Conservation (phyloP, 37 sponge, comb jelly and placozoan species). For the Mnemiopsis leidyi region DNA sequence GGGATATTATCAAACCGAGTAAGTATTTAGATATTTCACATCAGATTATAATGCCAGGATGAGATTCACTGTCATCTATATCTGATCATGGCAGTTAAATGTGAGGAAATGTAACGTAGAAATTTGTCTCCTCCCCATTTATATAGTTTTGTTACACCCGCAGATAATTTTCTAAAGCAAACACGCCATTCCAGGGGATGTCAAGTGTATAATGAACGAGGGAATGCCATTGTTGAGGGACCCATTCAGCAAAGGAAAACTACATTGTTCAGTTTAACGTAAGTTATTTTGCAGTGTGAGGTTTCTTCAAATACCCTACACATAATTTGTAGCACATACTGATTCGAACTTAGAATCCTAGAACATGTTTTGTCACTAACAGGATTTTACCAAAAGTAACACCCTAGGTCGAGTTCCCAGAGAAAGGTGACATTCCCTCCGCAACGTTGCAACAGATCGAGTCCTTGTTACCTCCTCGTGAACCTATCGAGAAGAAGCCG, state of each 20-base stretch:
- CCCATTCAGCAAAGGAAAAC: conserved; percentile 87
- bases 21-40: not conserved
- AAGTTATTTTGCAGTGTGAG: not conserved
- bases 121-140: too few relatives aligned
- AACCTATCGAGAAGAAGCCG: conserved; percentile 63
- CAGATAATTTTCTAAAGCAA: too few relatives aligned
- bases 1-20: conserved; percentile 92
- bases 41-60: too few relatives aligned
- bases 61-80: not conserved
- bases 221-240: conserved; percentile 90
- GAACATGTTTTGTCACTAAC: too few relatives aligned
- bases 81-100: not conserved
- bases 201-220: conserved; percentile 88
- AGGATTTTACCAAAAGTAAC: too few relatives aligned
- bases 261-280: conserved; percentile 83
- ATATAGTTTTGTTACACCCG: too few relatives aligned
- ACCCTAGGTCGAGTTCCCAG: conserved; percentile 84
- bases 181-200: conserved; percentile 72
- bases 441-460: conserved; percentile 70
- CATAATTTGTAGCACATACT: too few relatives aligned
- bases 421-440: conserved; percentile 68
- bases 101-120: not conserved
- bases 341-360: too few relatives aligned
- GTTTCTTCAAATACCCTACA: too few relatives aligned
- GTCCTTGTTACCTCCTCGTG: conserved; percentile 71